phyloP scores from a whole-genome alignment of 2,888 invertebrate genomes.

The Stegana nigrithorax region DNA sequence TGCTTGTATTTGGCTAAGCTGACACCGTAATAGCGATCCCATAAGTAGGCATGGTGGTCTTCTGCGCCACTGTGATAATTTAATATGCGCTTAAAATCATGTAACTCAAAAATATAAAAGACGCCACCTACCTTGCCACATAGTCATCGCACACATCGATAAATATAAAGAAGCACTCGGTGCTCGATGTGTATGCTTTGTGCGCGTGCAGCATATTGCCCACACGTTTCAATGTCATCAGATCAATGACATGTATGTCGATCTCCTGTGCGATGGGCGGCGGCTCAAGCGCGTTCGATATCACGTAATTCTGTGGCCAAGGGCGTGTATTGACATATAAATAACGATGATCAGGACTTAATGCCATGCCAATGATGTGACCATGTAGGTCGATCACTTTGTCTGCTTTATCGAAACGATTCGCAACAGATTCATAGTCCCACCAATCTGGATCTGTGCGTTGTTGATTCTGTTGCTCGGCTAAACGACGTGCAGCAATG shows the following conservation, averaged over 20 bases:
- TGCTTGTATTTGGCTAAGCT: constrained; percentile 82
- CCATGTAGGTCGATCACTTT: constrained; percentile 86
- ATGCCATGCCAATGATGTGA: constrained; percentile 87
- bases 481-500: constrained; percentile 70
- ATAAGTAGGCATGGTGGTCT: constrained; percentile 84
- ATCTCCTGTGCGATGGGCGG: constrained; percentile 89
- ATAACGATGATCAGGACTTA: constrained; percentile 86
- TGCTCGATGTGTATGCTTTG: constrained; percentile 85
- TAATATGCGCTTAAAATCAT: constrained; percentile 2
- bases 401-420: constrained; percentile 81
- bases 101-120: not conserved
- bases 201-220: constrained; percentile 83
- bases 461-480: constrained; percentile 61
- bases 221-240: constrained; percentile 79
- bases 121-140: constrained; percentile 77
- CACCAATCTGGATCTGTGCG: constrained; percentile 76
- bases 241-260: constrained; percentile 87
- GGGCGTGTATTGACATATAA: constrained; percentile 86
- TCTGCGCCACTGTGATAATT: constrained; percentile 78
- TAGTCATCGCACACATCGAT: constrained; percentile 85
- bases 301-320: constrained; percentile 82
- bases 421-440: constrained; percentile 76
- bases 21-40: constrained; percentile 87
- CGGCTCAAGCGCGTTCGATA: constrained; percentile 81
- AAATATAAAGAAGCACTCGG: constrained; percentile 88